Evolutionary conservation across 2,797 vertebrate genomes (phyloP).

Genomic region (Phataginus tricuspis): DNA sequence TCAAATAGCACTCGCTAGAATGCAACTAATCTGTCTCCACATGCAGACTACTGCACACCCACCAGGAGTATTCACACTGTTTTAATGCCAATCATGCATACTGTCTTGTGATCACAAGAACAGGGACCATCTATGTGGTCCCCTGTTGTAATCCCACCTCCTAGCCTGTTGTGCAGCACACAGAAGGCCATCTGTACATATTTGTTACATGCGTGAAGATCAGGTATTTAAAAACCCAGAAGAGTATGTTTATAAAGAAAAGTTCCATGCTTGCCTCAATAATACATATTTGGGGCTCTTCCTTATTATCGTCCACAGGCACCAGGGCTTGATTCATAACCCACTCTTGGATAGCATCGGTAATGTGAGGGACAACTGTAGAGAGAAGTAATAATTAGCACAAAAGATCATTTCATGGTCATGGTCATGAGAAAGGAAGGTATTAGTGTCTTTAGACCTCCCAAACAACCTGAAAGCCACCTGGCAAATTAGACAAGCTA

Average conservation of each 20-base stretch:
- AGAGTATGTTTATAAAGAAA: background rate
- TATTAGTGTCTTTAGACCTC: background rate
- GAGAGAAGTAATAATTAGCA: constrained; percentile 39
- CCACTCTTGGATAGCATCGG: constrained; percentile 90
- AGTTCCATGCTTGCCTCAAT: constrained; percentile 86
- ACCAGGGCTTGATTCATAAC: constrained; percentile 90
- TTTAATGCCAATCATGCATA: background rate
- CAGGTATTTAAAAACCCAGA: background rate
- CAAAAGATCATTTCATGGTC: background rate
- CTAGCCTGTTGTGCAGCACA: background rate
- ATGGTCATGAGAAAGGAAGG: background rate
- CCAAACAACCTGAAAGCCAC: background rate
- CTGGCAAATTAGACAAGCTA: background rate
- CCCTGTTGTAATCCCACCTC: background rate
- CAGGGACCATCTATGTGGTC: background rate
- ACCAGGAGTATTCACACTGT: background rate
- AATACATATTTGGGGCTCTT: constrained; percentile 89
- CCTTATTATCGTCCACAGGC: constrained; percentile 86
- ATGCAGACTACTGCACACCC: background rate
- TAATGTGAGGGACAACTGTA: constrained; percentile 90
- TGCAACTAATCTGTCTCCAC: background rate
- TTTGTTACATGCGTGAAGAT: background rate
- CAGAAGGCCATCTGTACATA: background rate
- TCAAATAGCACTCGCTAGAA: background rate
- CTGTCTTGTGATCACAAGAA: background rate